Percentiles rank a stretch among this genome's conserved stretches.
Conservation (phyloP, 2,888 invertebrate genomes). For the Autographa gamma region DNA sequence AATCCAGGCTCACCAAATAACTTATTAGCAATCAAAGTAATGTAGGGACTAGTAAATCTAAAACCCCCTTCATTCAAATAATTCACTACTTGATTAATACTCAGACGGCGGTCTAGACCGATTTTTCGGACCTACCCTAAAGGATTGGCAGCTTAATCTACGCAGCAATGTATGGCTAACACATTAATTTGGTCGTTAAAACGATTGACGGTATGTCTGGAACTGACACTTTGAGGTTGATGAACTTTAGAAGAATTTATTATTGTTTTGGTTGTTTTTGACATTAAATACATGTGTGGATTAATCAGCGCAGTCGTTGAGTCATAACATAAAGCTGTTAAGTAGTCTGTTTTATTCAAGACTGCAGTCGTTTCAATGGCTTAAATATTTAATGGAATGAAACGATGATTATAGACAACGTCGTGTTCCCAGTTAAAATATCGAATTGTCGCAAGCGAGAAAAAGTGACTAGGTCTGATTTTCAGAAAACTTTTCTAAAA, state of each 20-base stretch:
- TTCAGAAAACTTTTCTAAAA: no score
- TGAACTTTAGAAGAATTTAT: background rate
- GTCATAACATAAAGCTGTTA: background rate
- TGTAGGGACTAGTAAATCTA: background rate
- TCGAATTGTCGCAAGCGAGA: no score
- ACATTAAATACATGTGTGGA: background rate
- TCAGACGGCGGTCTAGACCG: background rate
- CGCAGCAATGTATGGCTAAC: conserved; percentile 1
- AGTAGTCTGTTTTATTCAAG: background rate
- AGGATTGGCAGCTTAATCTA: background rate
- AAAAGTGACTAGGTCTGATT: no score
- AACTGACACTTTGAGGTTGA: background rate
- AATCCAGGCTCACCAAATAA: background rate
- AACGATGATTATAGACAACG: no score
- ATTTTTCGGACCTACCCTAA: background rate
- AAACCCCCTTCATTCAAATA: background rate
- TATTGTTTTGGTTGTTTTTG: background rate
- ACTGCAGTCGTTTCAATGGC: no score
- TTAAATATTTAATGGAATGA: no score
- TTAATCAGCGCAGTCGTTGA: background rate
- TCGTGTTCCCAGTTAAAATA: no score
- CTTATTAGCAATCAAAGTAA: conserved; percentile 6
- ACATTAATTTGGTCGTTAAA: conserved; percentile 2
- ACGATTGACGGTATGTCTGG: background rate
- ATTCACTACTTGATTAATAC: conserved; percentile 4